These are phyloP conservation scores for Falco novaeseelandiae DNA, from an alignment of 2,797 vertebrate genomes.

Conservation along the genomic window DNA sequence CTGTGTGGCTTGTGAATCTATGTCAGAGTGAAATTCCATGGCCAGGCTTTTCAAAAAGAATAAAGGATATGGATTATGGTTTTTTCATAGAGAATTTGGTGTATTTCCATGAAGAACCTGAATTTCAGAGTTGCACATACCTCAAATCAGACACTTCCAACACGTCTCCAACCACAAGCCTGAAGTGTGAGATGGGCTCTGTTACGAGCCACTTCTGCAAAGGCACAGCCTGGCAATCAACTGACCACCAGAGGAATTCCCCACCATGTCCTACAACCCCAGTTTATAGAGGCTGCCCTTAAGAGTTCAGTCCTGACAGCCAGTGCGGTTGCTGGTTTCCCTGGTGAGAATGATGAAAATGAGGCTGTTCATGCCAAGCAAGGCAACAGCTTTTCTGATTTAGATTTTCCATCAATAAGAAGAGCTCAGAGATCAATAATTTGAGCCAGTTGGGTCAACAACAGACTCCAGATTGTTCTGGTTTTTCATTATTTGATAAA, in stretches of 20 bases:
- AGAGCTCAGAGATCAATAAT: background rate
- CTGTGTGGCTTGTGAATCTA: background rate
- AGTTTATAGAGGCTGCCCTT: background rate
- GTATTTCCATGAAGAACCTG: background rate
- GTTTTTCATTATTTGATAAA: slow-evolving; percentile 37
- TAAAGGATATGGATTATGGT: fast-evolving
- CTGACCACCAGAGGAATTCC: background rate
- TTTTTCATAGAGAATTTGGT: background rate
- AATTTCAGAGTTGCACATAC: background rate
- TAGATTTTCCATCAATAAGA: slow-evolving; percentile 8
- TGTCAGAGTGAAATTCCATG: background rate
- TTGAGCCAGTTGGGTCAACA: background rate
- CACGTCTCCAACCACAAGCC: background rate
- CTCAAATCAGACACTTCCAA: background rate
- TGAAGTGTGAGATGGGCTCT: background rate
- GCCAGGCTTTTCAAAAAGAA: background rate
- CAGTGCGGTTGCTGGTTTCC: background rate
- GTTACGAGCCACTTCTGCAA: background rate
- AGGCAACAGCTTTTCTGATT: background rate
- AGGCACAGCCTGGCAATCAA: background rate
- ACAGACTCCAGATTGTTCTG: background rate
- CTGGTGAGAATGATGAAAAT: background rate
- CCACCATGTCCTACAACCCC: background rate
- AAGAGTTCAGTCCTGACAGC: background rate
- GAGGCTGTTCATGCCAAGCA: background rate